Percentiles rank a stretch among this genome's conserved stretches.
Evolutionary conservation across 2,888 invertebrate genomes (phyloP).

Genomic region (Perdita meconis): DNA sequence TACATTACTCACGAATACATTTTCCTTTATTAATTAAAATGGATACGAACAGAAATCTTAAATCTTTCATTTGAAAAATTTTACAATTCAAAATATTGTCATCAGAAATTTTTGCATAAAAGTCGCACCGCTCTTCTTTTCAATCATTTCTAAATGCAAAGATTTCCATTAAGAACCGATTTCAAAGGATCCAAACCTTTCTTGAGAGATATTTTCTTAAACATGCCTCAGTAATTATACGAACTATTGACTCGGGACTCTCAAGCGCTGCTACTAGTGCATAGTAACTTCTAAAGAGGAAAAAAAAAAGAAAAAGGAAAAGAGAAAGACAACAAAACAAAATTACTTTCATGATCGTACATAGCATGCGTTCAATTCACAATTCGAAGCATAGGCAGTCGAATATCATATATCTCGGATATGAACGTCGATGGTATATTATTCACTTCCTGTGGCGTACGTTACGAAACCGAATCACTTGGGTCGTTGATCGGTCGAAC

Average conservation of each 20-base stretch:
- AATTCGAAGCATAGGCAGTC: slow-evolving; percentile 52
- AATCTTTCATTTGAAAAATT: neutral
- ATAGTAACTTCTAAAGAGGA: slow-evolving; percentile 21
- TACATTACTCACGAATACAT: neutral
- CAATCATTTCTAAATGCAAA: slow-evolving; percentile 5
- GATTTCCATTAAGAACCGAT: slow-evolving; percentile 14
- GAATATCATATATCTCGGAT: slow-evolving; percentile 18
- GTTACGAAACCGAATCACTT: slow-evolving; percentile 15
- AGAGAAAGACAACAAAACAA: neutral
- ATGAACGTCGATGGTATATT: neutral
- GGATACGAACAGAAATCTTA: no score
- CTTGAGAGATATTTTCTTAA: slow-evolving; percentile 52
- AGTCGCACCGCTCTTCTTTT: neutral
- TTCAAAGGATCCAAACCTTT: slow-evolving; percentile 27
- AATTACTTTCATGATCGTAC: slow-evolving; percentile 11
- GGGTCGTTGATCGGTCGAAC: neutral
- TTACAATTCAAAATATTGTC: slow-evolving; percentile 5
- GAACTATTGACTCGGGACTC: slow-evolving; percentile 35
- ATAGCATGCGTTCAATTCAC: slow-evolving; percentile 36
- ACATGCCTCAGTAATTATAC: slow-evolving; percentile 59
- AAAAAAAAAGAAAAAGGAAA: neutral
- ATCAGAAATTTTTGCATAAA: no score
- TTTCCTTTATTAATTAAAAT: neutral
- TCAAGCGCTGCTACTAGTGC: slow-evolving; percentile 59
- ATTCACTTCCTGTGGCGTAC: slow-evolving; percentile 35